Evolutionary conservation across 37 sponge, comb jelly and placozoan genomes (phyloP), one percentile per base, ranked within the genome.

Genomic region (Hexactinellida sp.): DNA sequence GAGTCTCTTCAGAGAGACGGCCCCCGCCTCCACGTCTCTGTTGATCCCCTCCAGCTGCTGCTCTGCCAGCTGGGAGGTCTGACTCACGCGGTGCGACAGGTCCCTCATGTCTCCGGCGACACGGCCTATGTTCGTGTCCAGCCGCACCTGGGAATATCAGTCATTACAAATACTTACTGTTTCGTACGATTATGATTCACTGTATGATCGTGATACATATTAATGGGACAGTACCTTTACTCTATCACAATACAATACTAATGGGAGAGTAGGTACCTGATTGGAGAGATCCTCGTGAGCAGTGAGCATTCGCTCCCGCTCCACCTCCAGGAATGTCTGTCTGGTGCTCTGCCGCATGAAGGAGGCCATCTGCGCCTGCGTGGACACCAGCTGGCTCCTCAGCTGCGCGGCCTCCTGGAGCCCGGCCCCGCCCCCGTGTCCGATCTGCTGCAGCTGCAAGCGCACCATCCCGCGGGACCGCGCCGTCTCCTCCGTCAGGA

Each of bases 291-390:
- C 76, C 34, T 63, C 76, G 5, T 63, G 76, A n/a, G 76, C 21
- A 7, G 76, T 63, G 76, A 63, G 76, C 5, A 63, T 3, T 28
- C 76, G 3, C 76, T 63, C 76, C 34, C 76, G 25, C 21, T 63
- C 76, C 25, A 63, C 76, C 34, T 63, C 76, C 34, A 63, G 13
- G 76, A 63, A 63, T 3, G 76, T 23, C 34, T 63, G 76, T n/a
- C 76, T 63, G 5, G 76, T 63, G 76, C 76, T 63, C 76, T 63
- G 76, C 13, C 76, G 76, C 76, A 63, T 63, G 76, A 63, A 63
- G 34, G 76, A 10, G 30, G 76, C 3, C 76, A 63, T 63, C 34
- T 63, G 76, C 5, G 76, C 3, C 34, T 63, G 76, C 1, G 76
- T 63, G 34, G 76, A 63, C 5, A 63, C 28, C 76, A 63, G 76